Conservation (phyloP, 2,888 invertebrate species). For the Drosophila putrida region DNA sequence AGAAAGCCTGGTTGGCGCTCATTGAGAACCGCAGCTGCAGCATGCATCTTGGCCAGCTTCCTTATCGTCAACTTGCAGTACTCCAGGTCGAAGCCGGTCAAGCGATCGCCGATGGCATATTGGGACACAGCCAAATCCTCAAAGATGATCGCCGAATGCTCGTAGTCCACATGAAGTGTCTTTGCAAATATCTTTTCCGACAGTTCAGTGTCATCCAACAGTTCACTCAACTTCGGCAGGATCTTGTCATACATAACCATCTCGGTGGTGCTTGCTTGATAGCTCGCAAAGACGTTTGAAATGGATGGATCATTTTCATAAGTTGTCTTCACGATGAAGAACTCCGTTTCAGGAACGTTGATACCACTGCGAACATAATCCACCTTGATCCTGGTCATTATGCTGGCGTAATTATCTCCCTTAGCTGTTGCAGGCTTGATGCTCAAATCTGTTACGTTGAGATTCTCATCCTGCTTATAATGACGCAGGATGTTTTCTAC, state of each 20-base stretch:
- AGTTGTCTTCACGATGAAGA: constrained; percentile 74
- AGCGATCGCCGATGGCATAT: constrained; percentile 73
- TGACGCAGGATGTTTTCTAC: constrained; percentile 66
- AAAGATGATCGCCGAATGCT: constrained; percentile 74
- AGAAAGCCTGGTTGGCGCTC: constrained; percentile 72
- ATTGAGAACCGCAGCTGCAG: constrained; percentile 85
- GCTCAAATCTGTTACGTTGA: constrained; percentile 56
- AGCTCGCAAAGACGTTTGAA: constrained; percentile 59
- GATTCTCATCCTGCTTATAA: constrained; percentile 61
- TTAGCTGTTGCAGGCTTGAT: constrained; percentile 72
- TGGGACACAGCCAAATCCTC: constrained; percentile 70
- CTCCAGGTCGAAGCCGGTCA: constrained; percentile 83
- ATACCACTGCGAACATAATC: constrained; percentile 32
- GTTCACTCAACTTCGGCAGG: constrained; percentile 65
- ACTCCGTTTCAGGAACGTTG: constrained; percentile 42
- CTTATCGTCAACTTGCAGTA: constrained; percentile 83
- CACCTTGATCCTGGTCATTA: constrained; percentile 71
- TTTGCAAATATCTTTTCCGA: constrained; percentile 73
- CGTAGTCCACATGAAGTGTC: constrained; percentile 75
- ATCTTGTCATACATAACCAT: constrained; percentile 81
- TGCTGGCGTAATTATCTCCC: constrained; percentile 81
- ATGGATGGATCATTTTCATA: constrained; percentile 70
- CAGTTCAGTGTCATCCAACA: constrained; percentile 56
- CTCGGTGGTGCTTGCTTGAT: constrained; percentile 73
- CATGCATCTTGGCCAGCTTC: constrained; percentile 86